These are phyloP conservation scores for Ostrea edulis DNA, from an alignment of 1,140 invertebrate species.

Conservation along the genomic window DNA sequence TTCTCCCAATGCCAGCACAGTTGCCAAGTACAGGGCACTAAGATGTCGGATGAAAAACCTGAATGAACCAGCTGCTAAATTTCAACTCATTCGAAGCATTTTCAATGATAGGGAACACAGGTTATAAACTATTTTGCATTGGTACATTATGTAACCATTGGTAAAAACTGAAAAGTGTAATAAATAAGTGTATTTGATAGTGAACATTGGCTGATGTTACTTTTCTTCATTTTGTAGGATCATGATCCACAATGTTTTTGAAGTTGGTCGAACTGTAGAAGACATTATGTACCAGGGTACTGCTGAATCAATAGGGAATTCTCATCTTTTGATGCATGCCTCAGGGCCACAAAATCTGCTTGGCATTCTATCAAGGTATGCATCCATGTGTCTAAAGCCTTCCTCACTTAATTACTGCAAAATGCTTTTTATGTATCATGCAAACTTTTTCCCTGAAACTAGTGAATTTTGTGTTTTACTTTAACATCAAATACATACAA, in stretches of 20 bases:
- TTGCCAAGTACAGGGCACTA: slow-evolving; percentile 74
- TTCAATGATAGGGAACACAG: slow-evolving; percentile 53
- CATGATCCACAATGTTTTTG: slow-evolving; percentile 64
- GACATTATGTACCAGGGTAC: slow-evolving; percentile 60
- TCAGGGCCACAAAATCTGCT: slow-evolving; percentile 73
- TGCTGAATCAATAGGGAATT: slow-evolving; percentile 60
- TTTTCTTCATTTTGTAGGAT: slow-evolving; percentile 24
- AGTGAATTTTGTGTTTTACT: too few relatives aligned
- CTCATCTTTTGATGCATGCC: slow-evolving; percentile 73
- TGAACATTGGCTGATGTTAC: background rate
- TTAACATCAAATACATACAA: too few relatives aligned
- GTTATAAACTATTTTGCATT: slow-evolving; percentile 35
- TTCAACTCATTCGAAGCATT: slow-evolving; percentile 58
- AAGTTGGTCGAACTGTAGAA: slow-evolving; percentile 68
- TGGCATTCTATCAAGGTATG: slow-evolving; percentile 76
- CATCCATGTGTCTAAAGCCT: background rate
- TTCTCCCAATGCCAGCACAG: slow-evolving; percentile 60
- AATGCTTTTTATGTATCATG: too few relatives aligned
- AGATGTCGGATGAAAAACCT: slow-evolving; percentile 69
- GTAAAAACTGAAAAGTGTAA: too few relatives aligned
- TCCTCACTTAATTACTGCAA: too few relatives aligned
- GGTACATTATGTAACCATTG: background rate
- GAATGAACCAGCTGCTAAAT: slow-evolving; percentile 45
- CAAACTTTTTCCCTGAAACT: background rate
- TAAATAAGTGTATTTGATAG: too few relatives aligned